Evolutionary conservation across 2,888 invertebrate genomes (phyloP), one percentile per base, ranked within the genome.

Genomic region (Patella ulyssiponensis): DNA sequence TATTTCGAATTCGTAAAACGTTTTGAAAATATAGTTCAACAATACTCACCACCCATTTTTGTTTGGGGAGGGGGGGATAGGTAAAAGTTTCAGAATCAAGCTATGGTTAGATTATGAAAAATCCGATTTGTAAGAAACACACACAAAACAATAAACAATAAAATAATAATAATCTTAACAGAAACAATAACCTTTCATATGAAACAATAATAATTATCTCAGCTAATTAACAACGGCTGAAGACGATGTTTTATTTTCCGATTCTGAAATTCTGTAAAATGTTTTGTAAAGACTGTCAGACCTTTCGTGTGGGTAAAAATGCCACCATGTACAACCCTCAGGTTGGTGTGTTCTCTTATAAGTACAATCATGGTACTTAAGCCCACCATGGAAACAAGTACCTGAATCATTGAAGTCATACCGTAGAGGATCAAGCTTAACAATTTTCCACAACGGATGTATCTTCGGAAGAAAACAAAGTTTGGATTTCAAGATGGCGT

Each of bases 241-340:
- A 27, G 27, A 27, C 27, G 27, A 7, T 44, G 58, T 58, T 58
- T 58, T 58, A 58, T 58, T 58, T n/a, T 3, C n/a, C 15, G n/a
- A n/a, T 58, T 15, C 15, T 7, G 58, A 58, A 58, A 58, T 58
- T 17, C 17, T 58, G n/a, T 58, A 58, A 58, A 58, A 58, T 58
- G 58, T 9, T 9, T 4, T 44, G 44, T 44, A 44, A 44, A 44
- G 44, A 44, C 44, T 44, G 44, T 44, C 44, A 9, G 9, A 9
- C n/a, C 5, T 58, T n/a, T 58, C 58, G 58, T n/a, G n/a, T 58
- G 58, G 58, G 9, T n/a, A 58, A n/a, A 58, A 58, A 58, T 58
- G 58, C 58, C 58, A 58, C 58, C 58, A 58, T n/a, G n/a, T 58
- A n/a, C 58, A 58, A 7, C 58, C 58, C 17, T 9, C 58, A n/a